A percentile compares a stretch with the other conserved stretches of the same genome.
Evolutionary conservation across 2,113 vertebrate genomes (phyloP).

Genomic region (Ardeotis arabs): DNA sequence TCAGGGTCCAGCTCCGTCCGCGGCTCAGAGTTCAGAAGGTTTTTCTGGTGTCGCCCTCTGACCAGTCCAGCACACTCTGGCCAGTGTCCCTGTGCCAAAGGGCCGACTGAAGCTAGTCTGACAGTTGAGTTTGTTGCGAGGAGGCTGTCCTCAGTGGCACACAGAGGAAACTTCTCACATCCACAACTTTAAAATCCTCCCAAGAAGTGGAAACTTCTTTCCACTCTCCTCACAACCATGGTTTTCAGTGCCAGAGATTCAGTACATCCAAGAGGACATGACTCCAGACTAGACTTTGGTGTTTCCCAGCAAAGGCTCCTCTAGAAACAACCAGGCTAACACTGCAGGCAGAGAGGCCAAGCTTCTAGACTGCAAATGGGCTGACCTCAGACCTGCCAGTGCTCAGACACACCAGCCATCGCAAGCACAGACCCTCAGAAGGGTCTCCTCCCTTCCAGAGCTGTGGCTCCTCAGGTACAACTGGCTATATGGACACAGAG

Average conservation of each 20-base stretch:
- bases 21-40: background rate
- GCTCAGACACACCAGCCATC: background rate
- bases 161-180: background rate
- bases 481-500: background rate
- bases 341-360: background rate
- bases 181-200: background rate
- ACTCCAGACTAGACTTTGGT: background rate
- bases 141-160: background rate
- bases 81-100: background rate
- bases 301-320: background rate
- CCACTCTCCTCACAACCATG: background rate
- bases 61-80: background rate
- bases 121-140: rapidly evolving
- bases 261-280: too few species aligned
- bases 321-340: background rate
- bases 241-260: background rate
- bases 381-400: background rate
- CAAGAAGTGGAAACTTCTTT: background rate
- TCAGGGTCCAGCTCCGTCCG: background rate
- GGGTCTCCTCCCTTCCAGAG: background rate
- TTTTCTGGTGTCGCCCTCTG: background rate
- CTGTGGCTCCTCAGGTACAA: background rate
- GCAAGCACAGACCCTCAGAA: background rate
- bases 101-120: rapidly evolving
- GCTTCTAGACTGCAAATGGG: too few species aligned